Evolutionary conservation across 2,888 invertebrate species (phyloP).

Genomic region (Pyrochroa serraticornis): DNA sequence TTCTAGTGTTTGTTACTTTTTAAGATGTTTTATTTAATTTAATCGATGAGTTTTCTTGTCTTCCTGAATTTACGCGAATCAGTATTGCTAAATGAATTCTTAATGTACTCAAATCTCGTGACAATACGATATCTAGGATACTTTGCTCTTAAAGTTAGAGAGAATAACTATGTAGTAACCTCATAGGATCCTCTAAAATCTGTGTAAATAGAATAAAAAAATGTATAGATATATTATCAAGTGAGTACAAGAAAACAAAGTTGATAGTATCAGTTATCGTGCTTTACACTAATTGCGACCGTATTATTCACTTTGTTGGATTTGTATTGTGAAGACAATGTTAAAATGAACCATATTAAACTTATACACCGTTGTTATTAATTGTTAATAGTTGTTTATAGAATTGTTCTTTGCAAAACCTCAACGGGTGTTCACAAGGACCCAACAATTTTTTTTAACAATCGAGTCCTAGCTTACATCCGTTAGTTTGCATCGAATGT

Average conservation of each 20-base stretch:
- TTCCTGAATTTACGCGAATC: constrained; percentile 29
- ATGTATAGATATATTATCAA: constrained; percentile 4
- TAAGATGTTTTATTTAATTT: constrained; percentile 13
- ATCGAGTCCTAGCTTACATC: neutral
- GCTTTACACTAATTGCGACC: neutral
- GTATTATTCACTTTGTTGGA: neutral
- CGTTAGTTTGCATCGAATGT: constrained; percentile 1
- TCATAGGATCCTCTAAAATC: constrained; percentile 5
- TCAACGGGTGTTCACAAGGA: neutral
- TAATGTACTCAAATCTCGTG: constrained; percentile 55
- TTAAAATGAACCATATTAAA: constrained; percentile 25
- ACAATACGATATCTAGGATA: constrained; percentile 53
- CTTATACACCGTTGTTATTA: constrained; percentile 20
- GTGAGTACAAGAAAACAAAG: neutral
- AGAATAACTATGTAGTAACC: constrained; percentile 2
- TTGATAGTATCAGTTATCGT: neutral
- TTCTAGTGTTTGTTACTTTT: constrained; percentile 10
- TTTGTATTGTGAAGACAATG: constrained; percentile 1
- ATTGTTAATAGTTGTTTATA: constrained; percentile 20
- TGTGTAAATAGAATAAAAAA: constrained; percentile 9
- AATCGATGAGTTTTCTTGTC: constrained; percentile 9
- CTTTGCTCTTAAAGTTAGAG: constrained; percentile 18
- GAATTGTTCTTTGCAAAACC: constrained; percentile 6
- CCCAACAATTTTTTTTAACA: neutral
- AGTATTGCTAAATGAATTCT: constrained; percentile 35